Conservation (phyloP, 2,113 vertebrate species). For the Hippocampus abdominalis region DNA sequence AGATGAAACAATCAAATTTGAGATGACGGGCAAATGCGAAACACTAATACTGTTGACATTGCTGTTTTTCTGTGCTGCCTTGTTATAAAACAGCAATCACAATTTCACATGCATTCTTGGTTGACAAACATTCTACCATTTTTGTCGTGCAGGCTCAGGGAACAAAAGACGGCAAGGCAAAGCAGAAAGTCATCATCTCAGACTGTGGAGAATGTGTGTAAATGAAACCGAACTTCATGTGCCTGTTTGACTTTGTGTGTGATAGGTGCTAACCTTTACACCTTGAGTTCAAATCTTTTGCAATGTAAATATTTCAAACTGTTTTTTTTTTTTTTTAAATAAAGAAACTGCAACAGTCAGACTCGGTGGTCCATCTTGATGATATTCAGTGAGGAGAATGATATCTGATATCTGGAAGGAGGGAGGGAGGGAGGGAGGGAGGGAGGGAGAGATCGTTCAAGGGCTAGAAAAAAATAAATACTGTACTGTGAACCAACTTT, state of each 20-base stretch:
- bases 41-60: too few relatives aligned
- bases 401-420: too few relatives aligned
- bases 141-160: constrained; percentile 80
- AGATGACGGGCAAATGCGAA: too few relatives aligned
- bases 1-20: too few relatives aligned
- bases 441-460: background rate
- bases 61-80: too few relatives aligned
- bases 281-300: constrained; percentile 33
- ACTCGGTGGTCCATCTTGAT: background rate
- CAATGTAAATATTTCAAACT: constrained; percentile 74
- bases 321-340: constrained; percentile 46
- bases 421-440: too few relatives aligned
- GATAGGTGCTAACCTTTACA: constrained; percentile 24
- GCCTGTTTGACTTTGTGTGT: background rate
- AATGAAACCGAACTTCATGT: constrained; percentile 29
- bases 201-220: constrained; percentile 89
- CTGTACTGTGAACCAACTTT: background rate
- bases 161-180: constrained; percentile 87
- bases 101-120: background rate
- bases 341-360: constrained; percentile 18
- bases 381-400: background rate
- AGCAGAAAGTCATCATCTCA: constrained; percentile 93
- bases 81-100: too few relatives aligned
- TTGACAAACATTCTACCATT: background rate
- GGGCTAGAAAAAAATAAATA: background rate